Conservation (phyloP, 2,797 vertebrate genomes). For the Pempheris klunzingeri region DNA sequence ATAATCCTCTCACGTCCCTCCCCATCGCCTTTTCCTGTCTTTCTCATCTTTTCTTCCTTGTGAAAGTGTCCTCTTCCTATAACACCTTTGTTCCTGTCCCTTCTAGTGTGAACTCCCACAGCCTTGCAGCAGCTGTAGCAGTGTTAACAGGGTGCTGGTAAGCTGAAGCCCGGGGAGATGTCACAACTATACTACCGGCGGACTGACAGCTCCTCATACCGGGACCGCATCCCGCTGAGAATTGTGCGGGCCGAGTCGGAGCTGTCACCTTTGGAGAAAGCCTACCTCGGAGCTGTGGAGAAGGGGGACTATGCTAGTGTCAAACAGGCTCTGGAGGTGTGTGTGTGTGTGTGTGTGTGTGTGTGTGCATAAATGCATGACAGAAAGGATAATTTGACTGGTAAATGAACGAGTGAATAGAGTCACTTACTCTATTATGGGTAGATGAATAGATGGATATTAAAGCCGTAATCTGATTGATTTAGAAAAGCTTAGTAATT, state of each 20-base stretch:
- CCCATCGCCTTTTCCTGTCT: background rate
- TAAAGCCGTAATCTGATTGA: slow-evolving; percentile 31
- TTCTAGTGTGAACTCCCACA: slow-evolving; percentile 52
- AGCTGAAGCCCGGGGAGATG: slow-evolving; percentile 85
- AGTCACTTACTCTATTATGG: slow-evolving; percentile 62
- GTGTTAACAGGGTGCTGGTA: slow-evolving; percentile 58
- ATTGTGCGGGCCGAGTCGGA: slow-evolving; percentile 98
- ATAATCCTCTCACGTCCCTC: background rate
- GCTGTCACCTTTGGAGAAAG: slow-evolving; percentile 94
- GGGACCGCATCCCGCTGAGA: slow-evolving; percentile 96
- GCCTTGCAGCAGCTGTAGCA: slow-evolving; percentile 70
- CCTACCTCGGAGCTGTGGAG: slow-evolving; percentile 95
- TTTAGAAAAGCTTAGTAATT: slow-evolving; percentile 32
- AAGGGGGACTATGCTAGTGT: slow-evolving; percentile 97
- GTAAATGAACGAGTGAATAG: slow-evolving; percentile 28
- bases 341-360: slow-evolving; percentile 29
- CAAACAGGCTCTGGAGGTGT: slow-evolving; percentile 92
- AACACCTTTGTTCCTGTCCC: slow-evolving; percentile 35
- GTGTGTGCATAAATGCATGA: slow-evolving; percentile 12
- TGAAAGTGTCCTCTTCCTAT: slow-evolving; percentile 20
- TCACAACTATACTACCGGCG: slow-evolving; percentile 97
- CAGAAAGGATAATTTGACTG: slow-evolving; percentile 18
- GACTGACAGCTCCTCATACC: slow-evolving; percentile 91
- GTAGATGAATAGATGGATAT: slow-evolving; percentile 50
- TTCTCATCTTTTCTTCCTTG: slow-evolving; percentile 2